Percentiles rank a stretch among this genome's conserved stretches.
Evolutionary conservation across 2,113 vertebrate genomes (phyloP).

Genomic region (Syngnathus scovelli): DNA sequence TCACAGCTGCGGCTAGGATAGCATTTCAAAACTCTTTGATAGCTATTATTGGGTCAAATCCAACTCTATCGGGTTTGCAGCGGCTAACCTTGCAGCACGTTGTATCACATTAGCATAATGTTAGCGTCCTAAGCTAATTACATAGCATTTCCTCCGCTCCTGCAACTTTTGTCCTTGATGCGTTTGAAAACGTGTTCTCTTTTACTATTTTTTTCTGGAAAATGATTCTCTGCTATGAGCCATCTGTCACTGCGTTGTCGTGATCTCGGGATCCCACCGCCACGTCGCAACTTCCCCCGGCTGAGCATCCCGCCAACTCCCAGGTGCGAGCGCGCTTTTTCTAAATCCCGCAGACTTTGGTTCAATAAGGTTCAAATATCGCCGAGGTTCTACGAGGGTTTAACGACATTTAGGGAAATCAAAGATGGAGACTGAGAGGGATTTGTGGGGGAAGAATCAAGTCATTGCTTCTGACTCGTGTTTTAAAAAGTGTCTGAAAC

Average conservation of each 20-base stretch:
- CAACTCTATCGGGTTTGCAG: neutral
- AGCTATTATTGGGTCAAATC: neutral
- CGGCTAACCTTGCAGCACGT: too few species aligned
- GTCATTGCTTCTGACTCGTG: too few species aligned
- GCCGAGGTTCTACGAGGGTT: conserved; percentile 39
- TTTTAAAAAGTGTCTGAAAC: neutral
- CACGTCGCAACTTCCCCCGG: neutral
- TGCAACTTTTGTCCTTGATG: conserved; percentile 12
- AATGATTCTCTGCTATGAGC: conserved; percentile 36
- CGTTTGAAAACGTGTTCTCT: neutral
- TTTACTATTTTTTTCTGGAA: neutral
- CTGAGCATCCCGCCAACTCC: conserved; percentile 32
- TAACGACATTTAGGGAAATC: conserved; percentile 48
- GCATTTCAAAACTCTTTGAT: neutral
- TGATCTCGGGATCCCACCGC: conserved; percentile 38
- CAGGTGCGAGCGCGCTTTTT: conserved; percentile 42
- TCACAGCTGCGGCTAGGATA: neutral
- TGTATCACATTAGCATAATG: too few species aligned
- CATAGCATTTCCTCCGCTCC: neutral
- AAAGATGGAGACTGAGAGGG: conserved; percentile 24
- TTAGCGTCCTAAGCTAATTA: too few species aligned
- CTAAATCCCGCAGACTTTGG: conserved; percentile 42
- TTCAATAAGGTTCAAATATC: conserved; percentile 52
- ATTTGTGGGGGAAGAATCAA: conserved; percentile 7
- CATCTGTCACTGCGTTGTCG: conserved; percentile 60